Evolutionary conservation across 2,113 vertebrate species (phyloP).

Genomic region (Bambusicola thoracicus): DNA sequence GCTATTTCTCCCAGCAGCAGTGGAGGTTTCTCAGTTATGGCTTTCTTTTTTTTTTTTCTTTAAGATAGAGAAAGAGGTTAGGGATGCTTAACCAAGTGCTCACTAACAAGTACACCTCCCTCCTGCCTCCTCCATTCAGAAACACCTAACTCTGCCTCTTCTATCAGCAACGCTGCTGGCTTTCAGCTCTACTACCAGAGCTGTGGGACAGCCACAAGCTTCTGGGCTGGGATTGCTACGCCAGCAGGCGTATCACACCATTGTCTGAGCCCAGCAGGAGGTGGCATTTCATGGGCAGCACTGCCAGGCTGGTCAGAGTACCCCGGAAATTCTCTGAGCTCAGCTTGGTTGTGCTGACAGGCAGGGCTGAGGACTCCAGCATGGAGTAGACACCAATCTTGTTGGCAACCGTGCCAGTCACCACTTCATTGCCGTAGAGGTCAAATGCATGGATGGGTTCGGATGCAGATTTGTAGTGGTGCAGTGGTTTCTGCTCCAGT

Average conservation of each 20-base stretch:
- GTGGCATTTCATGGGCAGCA: slow-evolving; percentile 94
- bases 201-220: not conserved
- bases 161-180: fast-evolving
- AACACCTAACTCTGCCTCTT: not conserved
- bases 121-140: not conserved
- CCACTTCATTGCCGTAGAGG: slow-evolving; percentile 90
- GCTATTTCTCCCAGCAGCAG: slow-evolving; percentile 41
- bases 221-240: slow-evolving; percentile 60
- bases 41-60: not conserved
- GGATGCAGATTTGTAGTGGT: slow-evolving; percentile 90
- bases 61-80: slow-evolving; percentile 23
- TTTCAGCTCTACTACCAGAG: not conserved
- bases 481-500: slow-evolving; percentile 91
- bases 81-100: not conserved
- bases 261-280: slow-evolving; percentile 96
- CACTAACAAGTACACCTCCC: not conserved
- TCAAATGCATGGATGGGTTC: slow-evolving; percentile 95
- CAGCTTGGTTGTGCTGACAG: slow-evolving; percentile 89
- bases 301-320: slow-evolving; percentile 91
- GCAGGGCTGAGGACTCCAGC: slow-evolving; percentile 86
- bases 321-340: slow-evolving; percentile 98
- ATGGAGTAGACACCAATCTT: slow-evolving; percentile 95
- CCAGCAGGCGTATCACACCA: slow-evolving; percentile 89
- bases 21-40: slow-evolving; percentile 61
- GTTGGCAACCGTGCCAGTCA: slow-evolving; percentile 93